Conservation (phyloP, 2,797 vertebrate species). For the Apogon talboti region DNA sequence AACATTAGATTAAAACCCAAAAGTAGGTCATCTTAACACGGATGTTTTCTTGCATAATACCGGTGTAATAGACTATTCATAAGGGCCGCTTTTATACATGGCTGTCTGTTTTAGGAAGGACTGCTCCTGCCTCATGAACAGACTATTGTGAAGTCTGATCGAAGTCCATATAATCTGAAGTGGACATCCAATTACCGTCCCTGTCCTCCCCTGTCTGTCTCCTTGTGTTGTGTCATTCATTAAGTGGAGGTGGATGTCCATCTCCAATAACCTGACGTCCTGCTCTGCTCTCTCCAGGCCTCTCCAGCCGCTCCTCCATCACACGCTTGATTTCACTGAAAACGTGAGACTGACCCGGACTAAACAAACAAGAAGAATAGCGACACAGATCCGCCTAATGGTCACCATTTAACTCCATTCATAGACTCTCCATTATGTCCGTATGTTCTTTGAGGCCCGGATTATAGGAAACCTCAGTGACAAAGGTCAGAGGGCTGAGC, state of each 20-base stretch:
- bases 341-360: conserved; percentile 69
- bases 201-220: background rate
- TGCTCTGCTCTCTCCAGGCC: conserved; percentile 31
- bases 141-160: conserved; percentile 40
- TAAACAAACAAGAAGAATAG: conserved; percentile 83
- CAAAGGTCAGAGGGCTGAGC: conserved; percentile 82
- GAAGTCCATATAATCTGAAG: conserved; percentile 52
- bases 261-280: conserved; percentile 47
- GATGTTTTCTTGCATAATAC: background rate
- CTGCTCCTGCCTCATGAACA: conserved; percentile 6
- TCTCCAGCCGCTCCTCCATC: conserved; percentile 61
- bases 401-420: conserved; percentile 82
- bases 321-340: conserved; percentile 74
- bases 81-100: conserved; percentile 2
- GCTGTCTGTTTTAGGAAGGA: background rate
- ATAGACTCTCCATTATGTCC: conserved; percentile 77
- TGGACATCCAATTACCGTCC: conserved; percentile 60
- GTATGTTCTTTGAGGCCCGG: conserved; percentile 77
- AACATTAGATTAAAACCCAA: no score
- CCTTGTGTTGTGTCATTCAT: conserved; percentile 52
- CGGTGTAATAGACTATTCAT: conserved; percentile 16
- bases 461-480: conserved; percentile 79
- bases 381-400: conserved; percentile 78
- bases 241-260: conserved; percentile 52
- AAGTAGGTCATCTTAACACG: background rate